Conservation (phyloP, 92 coral and sea anemone genomes). For the Phenganax stokvisi region DNA sequence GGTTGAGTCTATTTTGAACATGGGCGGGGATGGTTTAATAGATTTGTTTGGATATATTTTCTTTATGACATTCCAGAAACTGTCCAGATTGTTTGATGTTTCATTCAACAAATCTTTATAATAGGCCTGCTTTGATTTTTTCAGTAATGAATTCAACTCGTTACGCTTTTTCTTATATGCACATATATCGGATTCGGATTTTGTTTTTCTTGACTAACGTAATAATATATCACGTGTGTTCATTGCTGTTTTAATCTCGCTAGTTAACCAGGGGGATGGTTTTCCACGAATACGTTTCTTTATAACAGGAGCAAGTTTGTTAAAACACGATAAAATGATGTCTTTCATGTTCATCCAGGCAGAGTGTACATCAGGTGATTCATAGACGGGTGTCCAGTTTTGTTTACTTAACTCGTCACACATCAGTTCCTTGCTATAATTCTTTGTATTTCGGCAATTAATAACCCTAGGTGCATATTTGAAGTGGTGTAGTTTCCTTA, state of each 20-base stretch:
- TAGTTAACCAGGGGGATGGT: constrained; percentile 50
- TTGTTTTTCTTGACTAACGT: constrained; percentile 37
- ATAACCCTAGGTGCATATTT: background rate
- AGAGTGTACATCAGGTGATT: constrained; percentile 15
- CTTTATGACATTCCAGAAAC: constrained; percentile 20
- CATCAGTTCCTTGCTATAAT: constrained; percentile 29
- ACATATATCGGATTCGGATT: constrained; percentile 1
- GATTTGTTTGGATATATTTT: constrained; percentile 23
- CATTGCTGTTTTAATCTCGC: constrained; percentile 46
- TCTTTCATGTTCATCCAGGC: constrained; percentile 26
- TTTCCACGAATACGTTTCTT: constrained; percentile 40
- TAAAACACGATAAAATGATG: constrained; percentile 35
- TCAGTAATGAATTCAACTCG: background rate
- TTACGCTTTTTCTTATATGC: constrained; percentile 41
- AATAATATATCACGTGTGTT: constrained; percentile 32
- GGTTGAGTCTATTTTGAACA: constrained; percentile 22
- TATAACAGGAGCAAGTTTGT: constrained; percentile 48
- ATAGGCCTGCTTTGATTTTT: constrained; percentile 43
- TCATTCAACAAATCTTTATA: constrained; percentile 26
- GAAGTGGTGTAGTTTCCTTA: constrained; percentile 1
- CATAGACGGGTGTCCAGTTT: constrained; percentile 26
- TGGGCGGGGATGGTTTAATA: constrained; percentile 15
- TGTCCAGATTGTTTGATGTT: constrained; percentile 27
- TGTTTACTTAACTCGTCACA: constrained; percentile 25
- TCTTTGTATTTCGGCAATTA: constrained; percentile 12